Evolutionary conservation across 2,113 vertebrate genomes (phyloP).

Genomic region (Empidonax alnorum): DNA sequence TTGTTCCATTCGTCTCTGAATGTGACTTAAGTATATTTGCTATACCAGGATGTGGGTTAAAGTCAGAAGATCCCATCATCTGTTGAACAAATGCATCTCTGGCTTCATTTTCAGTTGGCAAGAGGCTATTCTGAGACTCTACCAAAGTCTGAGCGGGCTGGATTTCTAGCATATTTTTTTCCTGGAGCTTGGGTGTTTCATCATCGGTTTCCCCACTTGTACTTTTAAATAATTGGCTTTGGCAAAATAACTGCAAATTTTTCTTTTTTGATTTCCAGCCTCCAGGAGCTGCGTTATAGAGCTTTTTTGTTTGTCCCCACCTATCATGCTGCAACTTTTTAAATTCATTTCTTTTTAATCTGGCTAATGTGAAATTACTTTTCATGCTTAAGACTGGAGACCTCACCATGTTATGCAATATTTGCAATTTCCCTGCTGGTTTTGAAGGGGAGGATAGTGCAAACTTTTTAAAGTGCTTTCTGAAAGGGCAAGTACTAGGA

Average conservation of each 20-base stretch:
- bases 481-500: conserved; percentile 84
- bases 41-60: conserved; percentile 58
- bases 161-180: conserved; percentile 37
- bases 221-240: conserved; percentile 70
- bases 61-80: conserved; percentile 52
- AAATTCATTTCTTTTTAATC: conserved; percentile 76
- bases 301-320: conserved; percentile 68
- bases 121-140: conserved; percentile 43
- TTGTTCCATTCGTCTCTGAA: conserved; percentile 65
- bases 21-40: conserved; percentile 58
- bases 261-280: conserved; percentile 74
- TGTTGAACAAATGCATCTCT: conserved; percentile 64
- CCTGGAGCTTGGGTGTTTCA: conserved; percentile 27
- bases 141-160: conserved; percentile 32
- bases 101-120: conserved; percentile 56
- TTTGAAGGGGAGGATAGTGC: conserved; percentile 90
- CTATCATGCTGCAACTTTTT: conserved; percentile 69
- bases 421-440: conserved; percentile 80
- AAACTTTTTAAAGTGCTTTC: conserved; percentile 96
- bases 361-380: conserved; percentile 78
- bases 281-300: conserved; percentile 41
- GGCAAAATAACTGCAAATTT: conserved; percentile 74
- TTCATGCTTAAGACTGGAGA: conserved; percentile 74
- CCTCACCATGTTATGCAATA: conserved; percentile 76
- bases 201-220: background rate